A percentile compares a stretch with the other conserved stretches of the same genome.
Evolutionary conservation across 2,888 invertebrate genomes (phyloP).

Genomic region (Watsonalla cultraria): DNA sequence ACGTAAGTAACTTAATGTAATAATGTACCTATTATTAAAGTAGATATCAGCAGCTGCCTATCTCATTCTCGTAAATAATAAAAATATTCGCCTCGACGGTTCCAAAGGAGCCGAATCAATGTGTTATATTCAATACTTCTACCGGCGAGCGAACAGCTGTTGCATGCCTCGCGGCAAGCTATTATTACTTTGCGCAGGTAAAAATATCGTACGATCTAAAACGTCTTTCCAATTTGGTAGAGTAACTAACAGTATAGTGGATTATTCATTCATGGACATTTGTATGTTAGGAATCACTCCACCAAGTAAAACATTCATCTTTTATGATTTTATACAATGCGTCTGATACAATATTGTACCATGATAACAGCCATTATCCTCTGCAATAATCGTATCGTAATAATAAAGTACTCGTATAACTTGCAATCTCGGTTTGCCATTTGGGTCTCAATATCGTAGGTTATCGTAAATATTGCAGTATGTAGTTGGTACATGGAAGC

Average conservation of each 20-base stretch:
- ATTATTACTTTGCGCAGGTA: constrained; percentile 59
- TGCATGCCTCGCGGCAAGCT: constrained; percentile 28
- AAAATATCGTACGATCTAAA: constrained; percentile 46
- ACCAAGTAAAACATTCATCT: too few species aligned
- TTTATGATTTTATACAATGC: neutral
- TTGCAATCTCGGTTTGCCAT: constrained; percentile 31
- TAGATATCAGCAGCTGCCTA: constrained; percentile 22
- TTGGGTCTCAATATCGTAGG: constrained; percentile 42
- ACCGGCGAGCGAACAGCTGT: constrained; percentile 57
- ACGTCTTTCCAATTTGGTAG: constrained; percentile 20
- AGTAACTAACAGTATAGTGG: constrained; percentile 21
- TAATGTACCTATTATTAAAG: constrained; percentile 6
- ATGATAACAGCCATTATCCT: neutral
- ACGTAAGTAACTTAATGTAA: too few species aligned
- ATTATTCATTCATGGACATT: constrained; percentile 4
- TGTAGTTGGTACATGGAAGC: constrained; percentile 26
- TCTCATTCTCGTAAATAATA: constrained; percentile 16
- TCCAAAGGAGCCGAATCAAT: constrained; percentile 40
- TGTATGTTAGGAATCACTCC: neutral
- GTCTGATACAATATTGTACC: neutral
- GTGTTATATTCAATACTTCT: constrained; percentile 39
- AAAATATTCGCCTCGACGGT: constrained; percentile 12
- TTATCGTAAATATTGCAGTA: constrained; percentile 45
- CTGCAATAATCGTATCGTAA: too few species aligned
- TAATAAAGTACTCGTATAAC: constrained; percentile 14